phyloP scores from a whole-genome alignment of 2,888 invertebrate genomes.

The Stenolophus ochropezus region DNA sequence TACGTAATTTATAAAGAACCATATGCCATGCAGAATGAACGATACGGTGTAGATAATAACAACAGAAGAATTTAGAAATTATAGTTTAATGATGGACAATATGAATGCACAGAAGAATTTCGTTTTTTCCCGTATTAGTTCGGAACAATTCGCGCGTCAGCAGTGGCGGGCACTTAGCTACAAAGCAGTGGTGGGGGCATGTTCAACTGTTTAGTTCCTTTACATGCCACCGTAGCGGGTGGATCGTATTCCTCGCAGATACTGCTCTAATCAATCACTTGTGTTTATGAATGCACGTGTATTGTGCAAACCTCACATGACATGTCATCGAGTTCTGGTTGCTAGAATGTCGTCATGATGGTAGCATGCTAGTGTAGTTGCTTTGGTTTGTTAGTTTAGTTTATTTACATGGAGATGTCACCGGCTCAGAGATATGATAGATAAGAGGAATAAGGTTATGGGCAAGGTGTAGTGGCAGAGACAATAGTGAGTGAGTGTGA shows the following conservation, averaged over 20 bases:
- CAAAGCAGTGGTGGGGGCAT: constrained; percentile 48
- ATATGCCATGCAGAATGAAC: neutral
- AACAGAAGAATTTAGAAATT: neutral
- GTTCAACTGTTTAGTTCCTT: constrained; percentile 60
- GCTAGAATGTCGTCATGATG: constrained; percentile 5
- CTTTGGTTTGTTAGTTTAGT: neutral
- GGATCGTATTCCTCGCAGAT: constrained; percentile 57
- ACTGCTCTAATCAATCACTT: constrained; percentile 58
- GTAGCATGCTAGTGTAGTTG: neutral
- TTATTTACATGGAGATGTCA: neutral
- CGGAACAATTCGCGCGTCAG: constrained; percentile 66
- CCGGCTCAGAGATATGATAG: neutral
- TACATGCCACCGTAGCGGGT: constrained; percentile 56
- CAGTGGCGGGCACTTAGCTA: constrained; percentile 30
- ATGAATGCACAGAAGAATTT: constrained; percentile 60
- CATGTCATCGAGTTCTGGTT: constrained; percentile 5
- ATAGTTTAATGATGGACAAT: neutral
- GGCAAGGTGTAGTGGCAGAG: neutral
- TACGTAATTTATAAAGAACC: neutral
- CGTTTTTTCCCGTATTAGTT: constrained; percentile 69
- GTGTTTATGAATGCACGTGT: constrained; percentile 41
- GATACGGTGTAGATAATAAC: neutral
- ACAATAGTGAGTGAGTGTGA: constrained; percentile 4
- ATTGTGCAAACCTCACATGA: constrained; percentile 33
- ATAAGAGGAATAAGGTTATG: neutral